Evolutionary conservation across 2,113 vertebrate genomes (phyloP).

Genomic region (Stigmatopora nigra): DNA sequence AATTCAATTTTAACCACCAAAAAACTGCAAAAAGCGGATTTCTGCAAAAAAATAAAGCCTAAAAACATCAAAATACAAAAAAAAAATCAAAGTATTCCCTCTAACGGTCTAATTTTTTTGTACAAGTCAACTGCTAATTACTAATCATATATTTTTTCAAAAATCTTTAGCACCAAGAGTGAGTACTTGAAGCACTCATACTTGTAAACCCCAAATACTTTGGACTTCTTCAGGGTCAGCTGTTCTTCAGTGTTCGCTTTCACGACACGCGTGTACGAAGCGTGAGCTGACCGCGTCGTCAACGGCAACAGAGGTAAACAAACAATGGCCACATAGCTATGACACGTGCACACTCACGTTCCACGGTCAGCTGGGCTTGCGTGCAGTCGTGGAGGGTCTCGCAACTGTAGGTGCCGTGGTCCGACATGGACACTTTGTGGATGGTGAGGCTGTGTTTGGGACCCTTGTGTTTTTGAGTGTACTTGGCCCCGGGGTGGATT

Average conservation of each 20-base stretch:
- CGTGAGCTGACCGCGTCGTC: slow-evolving; percentile 3
- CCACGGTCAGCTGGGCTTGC: slow-evolving; percentile 80
- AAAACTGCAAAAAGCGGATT: too few relatives aligned
- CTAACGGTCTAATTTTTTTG: too few relatives aligned
- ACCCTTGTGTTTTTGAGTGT: slow-evolving; percentile 70
- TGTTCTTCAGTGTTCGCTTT: slow-evolving; percentile 61
- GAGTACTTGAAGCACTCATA: too few relatives aligned
- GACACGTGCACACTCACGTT: slow-evolving; percentile 77
- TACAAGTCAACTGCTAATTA: too few relatives aligned
- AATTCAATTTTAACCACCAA: too few relatives aligned
- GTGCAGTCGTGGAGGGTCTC: slow-evolving; percentile 90
- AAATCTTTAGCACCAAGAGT: too few relatives aligned
- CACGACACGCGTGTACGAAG: slow-evolving; percentile 35
- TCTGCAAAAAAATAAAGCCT: too few relatives aligned
- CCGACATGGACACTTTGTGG: slow-evolving; percentile 64
- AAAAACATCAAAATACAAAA: too few relatives aligned
- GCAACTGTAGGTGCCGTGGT: slow-evolving; percentile 86
- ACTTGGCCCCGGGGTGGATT: slow-evolving; percentile 74
- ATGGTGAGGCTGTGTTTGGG: slow-evolving; percentile 73
- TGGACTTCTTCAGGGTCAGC: slow-evolving; percentile 45
- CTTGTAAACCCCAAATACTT: not conserved
- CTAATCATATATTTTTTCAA: too few relatives aligned
- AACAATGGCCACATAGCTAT: slow-evolving; percentile 55
- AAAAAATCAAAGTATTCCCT: too few relatives aligned
- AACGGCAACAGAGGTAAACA: slow-evolving; percentile 54